Percentiles rank a stretch among this genome's conserved stretches.
These are phyloP conservation scores for Zosterops lateralis DNA, from an alignment of 2,113 vertebrate genomes.

Conservation along the genomic window DNA sequence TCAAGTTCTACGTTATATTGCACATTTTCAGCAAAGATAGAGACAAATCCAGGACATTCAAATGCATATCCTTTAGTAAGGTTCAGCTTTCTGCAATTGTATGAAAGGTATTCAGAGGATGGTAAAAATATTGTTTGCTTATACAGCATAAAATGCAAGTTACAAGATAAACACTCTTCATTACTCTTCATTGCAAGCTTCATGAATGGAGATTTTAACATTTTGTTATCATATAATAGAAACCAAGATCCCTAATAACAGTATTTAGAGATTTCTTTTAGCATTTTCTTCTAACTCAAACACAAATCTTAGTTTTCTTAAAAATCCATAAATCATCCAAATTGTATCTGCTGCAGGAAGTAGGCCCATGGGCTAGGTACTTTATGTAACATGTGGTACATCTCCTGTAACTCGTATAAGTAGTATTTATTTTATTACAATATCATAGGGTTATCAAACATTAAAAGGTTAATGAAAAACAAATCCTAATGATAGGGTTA, in stretches of 20 bases:
- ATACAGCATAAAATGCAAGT: neutral
- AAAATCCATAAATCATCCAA: neutral
- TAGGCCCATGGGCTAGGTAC: neutral
- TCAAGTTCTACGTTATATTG: neutral
- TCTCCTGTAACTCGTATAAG: neutral
- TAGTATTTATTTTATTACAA: neutral
- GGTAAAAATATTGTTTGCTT: neutral
- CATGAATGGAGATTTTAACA: neutral
- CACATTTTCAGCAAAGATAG: neutral
- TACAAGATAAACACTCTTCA: neutral
- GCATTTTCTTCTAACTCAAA: neutral
- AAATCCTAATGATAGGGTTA: neutral
- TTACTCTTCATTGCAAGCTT: neutral
- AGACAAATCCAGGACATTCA: neutral
- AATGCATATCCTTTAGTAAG: neutral
- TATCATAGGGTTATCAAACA: neutral
- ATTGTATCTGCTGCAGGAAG: neutral
- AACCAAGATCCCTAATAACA: neutral
- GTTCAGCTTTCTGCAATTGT: neutral
- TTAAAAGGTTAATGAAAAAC: neutral
- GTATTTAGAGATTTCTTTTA: neutral
- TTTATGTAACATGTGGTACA: neutral
- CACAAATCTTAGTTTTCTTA: neutral
- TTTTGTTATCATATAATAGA: neutral
- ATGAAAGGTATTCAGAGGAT: neutral